These are phyloP conservation scores for Nemoura dubitans DNA, from an alignment of 2,888 invertebrate species.

Conservation along the genomic window DNA sequence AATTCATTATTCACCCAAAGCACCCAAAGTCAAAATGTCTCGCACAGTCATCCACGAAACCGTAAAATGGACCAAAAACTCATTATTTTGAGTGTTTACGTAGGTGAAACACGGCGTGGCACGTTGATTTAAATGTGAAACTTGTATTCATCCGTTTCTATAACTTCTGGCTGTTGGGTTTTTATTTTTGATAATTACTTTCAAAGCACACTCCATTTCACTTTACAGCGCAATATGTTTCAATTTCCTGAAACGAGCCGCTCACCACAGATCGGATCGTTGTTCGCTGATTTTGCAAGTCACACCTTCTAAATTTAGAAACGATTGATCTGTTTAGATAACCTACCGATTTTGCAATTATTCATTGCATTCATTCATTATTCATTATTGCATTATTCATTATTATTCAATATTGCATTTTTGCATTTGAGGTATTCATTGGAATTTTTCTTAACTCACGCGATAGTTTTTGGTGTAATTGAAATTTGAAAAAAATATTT, in stretches of 20 bases:
- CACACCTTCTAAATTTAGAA: too few species aligned
- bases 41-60: background rate
- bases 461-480: too few species aligned
- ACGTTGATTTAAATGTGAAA: background rate
- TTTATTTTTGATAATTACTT: background rate
- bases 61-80: background rate
- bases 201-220: background rate
- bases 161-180: background rate
- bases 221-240: background rate
- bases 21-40: background rate
- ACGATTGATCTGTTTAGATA: too few species aligned
- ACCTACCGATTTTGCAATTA: too few species aligned
- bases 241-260: background rate
- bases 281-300: too few species aligned
- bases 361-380: too few species aligned
- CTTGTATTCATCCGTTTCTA: background rate
- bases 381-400: too few species aligned
- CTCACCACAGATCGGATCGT: too few species aligned
- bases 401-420: too few species aligned
- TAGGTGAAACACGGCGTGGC: background rate
- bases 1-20: background rate
- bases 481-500: too few species aligned
- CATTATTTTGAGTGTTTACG: background rate
- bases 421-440: too few species aligned
- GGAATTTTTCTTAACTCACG: too few species aligned